Conservation (phyloP, 35 echinoderm and acorn worm species). For the Apostichopus californicus region DNA sequence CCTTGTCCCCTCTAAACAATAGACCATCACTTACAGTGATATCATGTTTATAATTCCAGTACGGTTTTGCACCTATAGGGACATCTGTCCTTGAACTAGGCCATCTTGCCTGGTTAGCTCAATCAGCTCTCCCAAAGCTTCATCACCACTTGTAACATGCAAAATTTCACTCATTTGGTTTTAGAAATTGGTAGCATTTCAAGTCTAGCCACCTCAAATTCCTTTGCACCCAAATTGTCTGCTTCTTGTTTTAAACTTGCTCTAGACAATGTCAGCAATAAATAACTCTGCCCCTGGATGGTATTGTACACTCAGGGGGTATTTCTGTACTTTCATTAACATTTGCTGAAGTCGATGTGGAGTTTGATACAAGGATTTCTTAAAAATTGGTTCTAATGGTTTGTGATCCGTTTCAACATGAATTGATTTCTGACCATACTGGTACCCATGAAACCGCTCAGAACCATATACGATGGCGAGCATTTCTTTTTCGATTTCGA, state of each 20-base stretch:
- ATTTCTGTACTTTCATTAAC: background rate
- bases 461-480: slow-evolving; percentile 36
- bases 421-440: slow-evolving; percentile 12
- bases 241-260: background rate
- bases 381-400: slow-evolving; percentile 14
- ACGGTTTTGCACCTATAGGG: no score
- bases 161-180: background rate
- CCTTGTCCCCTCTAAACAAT: background rate
- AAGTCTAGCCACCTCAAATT: background rate
- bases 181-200: background rate
- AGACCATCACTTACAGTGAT: background rate
- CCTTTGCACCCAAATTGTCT: background rate
- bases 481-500: no score
- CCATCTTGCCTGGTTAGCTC: background rate
- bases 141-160: background rate
- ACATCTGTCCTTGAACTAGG: background rate
- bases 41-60: slow-evolving; percentile 10
- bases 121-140: background rate
- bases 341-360: slow-evolving; percentile 2
- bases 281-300: background rate
- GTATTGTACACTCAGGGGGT: background rate
- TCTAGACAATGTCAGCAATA: slow-evolving; percentile 2
- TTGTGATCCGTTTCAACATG: background rate
- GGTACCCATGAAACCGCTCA: slow-evolving; percentile 18
- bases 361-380: slow-evolving; percentile 24